phyloP scores from a whole-genome alignment of 2,113 vertebrate species.

The Festucalex cinctus region DNA sequence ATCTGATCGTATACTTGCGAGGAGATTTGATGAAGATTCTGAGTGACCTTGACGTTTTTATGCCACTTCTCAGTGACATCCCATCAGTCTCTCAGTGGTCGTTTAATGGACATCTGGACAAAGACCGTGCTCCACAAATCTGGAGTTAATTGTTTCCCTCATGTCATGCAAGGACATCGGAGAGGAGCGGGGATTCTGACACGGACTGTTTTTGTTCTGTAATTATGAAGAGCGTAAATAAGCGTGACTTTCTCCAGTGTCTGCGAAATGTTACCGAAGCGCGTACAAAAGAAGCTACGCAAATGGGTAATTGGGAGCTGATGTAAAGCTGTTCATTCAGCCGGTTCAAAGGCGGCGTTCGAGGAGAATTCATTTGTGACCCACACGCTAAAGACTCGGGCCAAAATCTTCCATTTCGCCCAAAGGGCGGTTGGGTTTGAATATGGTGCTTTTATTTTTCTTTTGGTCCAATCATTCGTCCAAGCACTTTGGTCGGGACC shows the following conservation, averaged over 20 bases:
- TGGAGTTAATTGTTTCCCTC: constrained; percentile 49
- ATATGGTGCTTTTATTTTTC: neutral
- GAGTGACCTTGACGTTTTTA: constrained; percentile 61
- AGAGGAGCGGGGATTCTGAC: constrained; percentile 15
- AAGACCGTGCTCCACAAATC: constrained; percentile 42
- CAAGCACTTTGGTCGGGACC: neutral
- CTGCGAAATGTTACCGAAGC: constrained; percentile 1
- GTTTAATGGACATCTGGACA: constrained; percentile 63
- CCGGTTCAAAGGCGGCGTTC: constrained; percentile 3
- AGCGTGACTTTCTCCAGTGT: constrained; percentile 2
- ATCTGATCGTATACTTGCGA: constrained; percentile 18
- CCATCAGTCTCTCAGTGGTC: constrained; percentile 39
- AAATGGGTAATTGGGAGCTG: constrained; percentile 24
- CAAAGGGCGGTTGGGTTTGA: neutral
- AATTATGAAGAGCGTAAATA: constrained; percentile 16
- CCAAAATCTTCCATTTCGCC: neutral
- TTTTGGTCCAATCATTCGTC: neutral
- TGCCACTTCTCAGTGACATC: constrained; percentile 52
- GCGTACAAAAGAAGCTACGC: constrained; percentile 18
- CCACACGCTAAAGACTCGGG: constrained; percentile 13
- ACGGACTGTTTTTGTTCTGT: constrained; percentile 16
- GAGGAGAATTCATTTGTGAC: constrained; percentile 1
- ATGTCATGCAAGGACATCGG: constrained; percentile 48
- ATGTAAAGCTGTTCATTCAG: constrained; percentile 15
- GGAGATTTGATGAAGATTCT: constrained; percentile 50